Evolutionary conservation across 2,888 invertebrate genomes (phyloP).

Genomic region (Lochmaea capreae): DNA sequence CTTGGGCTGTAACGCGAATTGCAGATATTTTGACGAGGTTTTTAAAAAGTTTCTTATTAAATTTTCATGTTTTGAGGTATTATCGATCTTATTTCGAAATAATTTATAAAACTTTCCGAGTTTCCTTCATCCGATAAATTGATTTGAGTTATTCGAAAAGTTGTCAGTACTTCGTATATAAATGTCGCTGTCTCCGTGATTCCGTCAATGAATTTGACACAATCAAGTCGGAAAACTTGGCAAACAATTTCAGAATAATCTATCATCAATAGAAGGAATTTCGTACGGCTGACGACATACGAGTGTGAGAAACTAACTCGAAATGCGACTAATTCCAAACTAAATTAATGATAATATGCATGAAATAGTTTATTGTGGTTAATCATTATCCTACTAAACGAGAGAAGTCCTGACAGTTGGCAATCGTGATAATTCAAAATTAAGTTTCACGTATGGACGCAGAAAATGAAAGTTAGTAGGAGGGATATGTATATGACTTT

Average conservation of each 20-base stretch:
- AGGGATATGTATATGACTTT: too few species aligned
- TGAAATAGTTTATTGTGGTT: too few species aligned
- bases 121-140: not conserved
- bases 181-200: constrained; percentile 16
- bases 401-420: too few species aligned
- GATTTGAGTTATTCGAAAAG: not conserved
- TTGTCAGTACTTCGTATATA: not conserved
- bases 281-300: constrained; percentile 16
- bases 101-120: not conserved
- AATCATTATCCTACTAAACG: too few species aligned
- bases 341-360: constrained; percentile 30
- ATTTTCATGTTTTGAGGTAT: not conserved
- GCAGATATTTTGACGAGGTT: too few species aligned
- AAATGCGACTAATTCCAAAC: constrained; percentile 33
- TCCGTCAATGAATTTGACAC: constrained; percentile 31
- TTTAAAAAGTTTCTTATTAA: not conserved
- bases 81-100: not conserved
- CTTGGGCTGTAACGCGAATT: too few species aligned
- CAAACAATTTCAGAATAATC: constrained; percentile 36
- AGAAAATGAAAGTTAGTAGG: too few species aligned
- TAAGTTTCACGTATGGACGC: too few species aligned
- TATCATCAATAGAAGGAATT: constrained; percentile 32
- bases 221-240: constrained; percentile 32
- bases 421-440: too few species aligned
- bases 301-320: constrained; percentile 28